These are phyloP conservation scores for Diploptera punctata DNA, from an alignment of 2,888 invertebrate species.

Conservation along the genomic window DNA sequence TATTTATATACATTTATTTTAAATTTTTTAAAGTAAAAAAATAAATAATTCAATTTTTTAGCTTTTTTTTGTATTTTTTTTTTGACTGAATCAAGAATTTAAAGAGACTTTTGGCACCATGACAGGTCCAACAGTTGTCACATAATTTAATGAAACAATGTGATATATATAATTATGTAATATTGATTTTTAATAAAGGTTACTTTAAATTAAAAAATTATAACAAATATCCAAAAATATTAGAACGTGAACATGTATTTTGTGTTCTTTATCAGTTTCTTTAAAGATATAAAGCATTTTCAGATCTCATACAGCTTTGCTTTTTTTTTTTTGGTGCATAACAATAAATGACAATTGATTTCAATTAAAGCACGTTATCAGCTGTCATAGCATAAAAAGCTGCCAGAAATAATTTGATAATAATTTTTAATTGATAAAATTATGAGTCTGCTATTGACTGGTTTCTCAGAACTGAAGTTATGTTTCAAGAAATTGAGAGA, in stretches of 20 bases:
- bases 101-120: too few relatives aligned
- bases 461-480: too few relatives aligned
- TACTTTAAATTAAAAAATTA: neutral
- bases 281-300: neutral
- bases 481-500: too few relatives aligned
- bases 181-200: neutral
- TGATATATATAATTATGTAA: neutral
- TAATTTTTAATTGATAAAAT: too few relatives aligned
- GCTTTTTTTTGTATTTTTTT: too few relatives aligned
- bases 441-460: too few relatives aligned
- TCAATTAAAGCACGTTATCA: neutral
- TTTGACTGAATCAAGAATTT: too few relatives aligned
- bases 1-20: too few relatives aligned
- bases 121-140: too few relatives aligned
- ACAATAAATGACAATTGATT: too few relatives aligned
- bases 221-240: slow-evolving; percentile 14
- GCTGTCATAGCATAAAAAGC: neutral
- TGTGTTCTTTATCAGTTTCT: neutral
- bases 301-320: neutral
- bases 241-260: slow-evolving; percentile 6
- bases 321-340: neutral
- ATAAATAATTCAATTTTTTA: too few relatives aligned
- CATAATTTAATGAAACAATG: neutral
- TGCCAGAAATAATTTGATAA: neutral
- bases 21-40: too few relatives aligned